Conservation (phyloP, 2,888 invertebrate genomes). For the Silvanus unidentatus region DNA sequence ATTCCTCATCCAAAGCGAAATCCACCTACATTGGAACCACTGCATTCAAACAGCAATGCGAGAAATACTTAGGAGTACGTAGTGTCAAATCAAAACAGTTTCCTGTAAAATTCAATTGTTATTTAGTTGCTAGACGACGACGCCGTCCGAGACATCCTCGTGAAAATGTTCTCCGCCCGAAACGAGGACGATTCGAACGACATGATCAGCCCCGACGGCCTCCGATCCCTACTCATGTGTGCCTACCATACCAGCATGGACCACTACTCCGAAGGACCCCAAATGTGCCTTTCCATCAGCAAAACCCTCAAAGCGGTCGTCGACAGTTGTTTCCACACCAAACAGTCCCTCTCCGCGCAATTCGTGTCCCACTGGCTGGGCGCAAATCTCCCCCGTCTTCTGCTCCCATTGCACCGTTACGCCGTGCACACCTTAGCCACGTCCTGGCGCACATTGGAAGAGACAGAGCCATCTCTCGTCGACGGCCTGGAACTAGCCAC, state of each 20-base stretch:
- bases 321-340: slow-evolving; percentile 75
- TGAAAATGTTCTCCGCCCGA: slow-evolving; percentile 53
- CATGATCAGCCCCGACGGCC: slow-evolving; percentile 57
- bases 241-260: slow-evolving; percentile 78
- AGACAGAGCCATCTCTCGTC: slow-evolving; percentile 35
- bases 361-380: slow-evolving; percentile 79
- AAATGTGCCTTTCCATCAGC: slow-evolving; percentile 54
- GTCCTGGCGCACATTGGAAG: slow-evolving; percentile 49
- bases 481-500: slow-evolving; percentile 63
- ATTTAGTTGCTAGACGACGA: slow-evolving; percentile 44
- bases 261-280: slow-evolving; percentile 63
- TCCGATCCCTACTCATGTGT: slow-evolving; percentile 62
- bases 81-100: neutral
- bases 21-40: slow-evolving; percentile 57
- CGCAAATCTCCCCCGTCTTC: slow-evolving; percentile 69
- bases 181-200: slow-evolving; percentile 47
- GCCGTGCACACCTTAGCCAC: slow-evolving; percentile 56
- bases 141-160: slow-evolving; percentile 61
- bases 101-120: neutral
- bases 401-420: slow-evolving; percentile 64
- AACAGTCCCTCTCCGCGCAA: slow-evolving; percentile 65
- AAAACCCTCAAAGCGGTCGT: slow-evolving; percentile 68
- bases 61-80: slow-evolving; percentile 53
- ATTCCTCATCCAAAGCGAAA: slow-evolving; percentile 55
- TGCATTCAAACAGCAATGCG: slow-evolving; percentile 69